Percentiles rank a stretch among this genome's conserved stretches.
phyloP scores from a whole-genome alignment of 1,140 invertebrate species.

The Nasonia vitripennis region DNA sequence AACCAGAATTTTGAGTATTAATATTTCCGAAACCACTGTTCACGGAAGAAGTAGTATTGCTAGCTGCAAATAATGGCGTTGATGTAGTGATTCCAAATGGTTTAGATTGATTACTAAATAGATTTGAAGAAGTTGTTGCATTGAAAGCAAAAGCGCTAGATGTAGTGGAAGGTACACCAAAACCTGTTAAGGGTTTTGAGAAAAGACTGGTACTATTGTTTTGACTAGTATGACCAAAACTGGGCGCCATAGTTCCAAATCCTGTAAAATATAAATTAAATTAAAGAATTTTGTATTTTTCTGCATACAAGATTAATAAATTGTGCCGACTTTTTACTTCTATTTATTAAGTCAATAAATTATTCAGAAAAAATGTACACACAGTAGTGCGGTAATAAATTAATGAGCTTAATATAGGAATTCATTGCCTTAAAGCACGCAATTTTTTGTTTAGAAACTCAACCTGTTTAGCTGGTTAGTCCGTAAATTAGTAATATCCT shows the following conservation, averaged over 20 bases:
- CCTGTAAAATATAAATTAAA: constrained; percentile 52
- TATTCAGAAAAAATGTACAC: too few relatives aligned
- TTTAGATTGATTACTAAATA: constrained; percentile 73
- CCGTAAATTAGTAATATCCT: too few relatives aligned
- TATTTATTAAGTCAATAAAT: neutral
- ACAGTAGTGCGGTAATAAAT: too few relatives aligned
- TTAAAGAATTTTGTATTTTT: neutral
- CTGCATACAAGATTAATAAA: neutral
- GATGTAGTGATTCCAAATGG: constrained; percentile 71
- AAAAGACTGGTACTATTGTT: constrained; percentile 70
- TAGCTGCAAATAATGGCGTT: constrained; percentile 67
- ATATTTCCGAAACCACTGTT: constrained; percentile 71
- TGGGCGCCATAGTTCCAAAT: constrained; percentile 75
- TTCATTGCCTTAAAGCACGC: too few relatives aligned
- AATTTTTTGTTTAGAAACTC: too few relatives aligned
- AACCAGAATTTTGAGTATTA: constrained; percentile 69
- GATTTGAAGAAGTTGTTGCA: constrained; percentile 70
- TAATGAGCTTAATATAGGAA: too few relatives aligned
- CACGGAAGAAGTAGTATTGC: constrained; percentile 65
- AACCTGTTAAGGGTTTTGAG: constrained; percentile 72
- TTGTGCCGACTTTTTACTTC: neutral
- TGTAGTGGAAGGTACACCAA: constrained; percentile 77
- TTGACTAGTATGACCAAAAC: constrained; percentile 75
- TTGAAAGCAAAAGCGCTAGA: constrained; percentile 78
- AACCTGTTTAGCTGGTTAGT: too few relatives aligned